Conservation (phyloP, 2,888 invertebrate species). For the Zaprionus lineosus region DNA sequence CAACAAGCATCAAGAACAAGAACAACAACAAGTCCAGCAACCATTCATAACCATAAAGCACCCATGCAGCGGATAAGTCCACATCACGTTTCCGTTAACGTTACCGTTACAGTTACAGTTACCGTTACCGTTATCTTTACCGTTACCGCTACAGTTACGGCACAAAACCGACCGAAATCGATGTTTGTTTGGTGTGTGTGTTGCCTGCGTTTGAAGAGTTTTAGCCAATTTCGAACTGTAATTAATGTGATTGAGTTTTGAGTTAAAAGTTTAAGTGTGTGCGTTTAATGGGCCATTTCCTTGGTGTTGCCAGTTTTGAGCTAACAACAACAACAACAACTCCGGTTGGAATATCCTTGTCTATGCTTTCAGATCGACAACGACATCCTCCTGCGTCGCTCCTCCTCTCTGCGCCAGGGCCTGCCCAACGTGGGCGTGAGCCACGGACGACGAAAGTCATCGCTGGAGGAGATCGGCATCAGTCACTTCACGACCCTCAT, state of each 20-base stretch:
- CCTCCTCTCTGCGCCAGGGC: constrained; percentile 93
- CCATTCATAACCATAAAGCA: constrained; percentile 54
- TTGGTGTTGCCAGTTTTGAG: not conserved
- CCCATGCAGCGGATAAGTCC: constrained; percentile 53
- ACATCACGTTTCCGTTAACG: constrained; percentile 33
- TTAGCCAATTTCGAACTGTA: constrained; percentile 63
- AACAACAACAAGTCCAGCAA: constrained; percentile 29
- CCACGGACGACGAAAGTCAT: constrained; percentile 88
- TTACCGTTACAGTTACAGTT: constrained; percentile 21
- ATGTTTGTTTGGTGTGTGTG: constrained; percentile 44
- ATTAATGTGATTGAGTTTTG: constrained; percentile 46
- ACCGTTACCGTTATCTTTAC: constrained; percentile 13
- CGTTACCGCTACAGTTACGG: constrained; percentile 21
- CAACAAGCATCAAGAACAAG: constrained; percentile 19
- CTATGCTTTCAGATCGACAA: constrained; percentile 85
- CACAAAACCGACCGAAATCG: no score
- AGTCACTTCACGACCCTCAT: constrained; percentile 89
- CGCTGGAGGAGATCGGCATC: constrained; percentile 92
- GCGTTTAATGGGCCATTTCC: constrained; percentile 18
- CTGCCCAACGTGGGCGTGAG: constrained; percentile 86
- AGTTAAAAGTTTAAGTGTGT: no score
- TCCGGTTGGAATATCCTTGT: constrained; percentile 30
- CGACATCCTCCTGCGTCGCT: constrained; percentile 91
- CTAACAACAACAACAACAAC: constrained; percentile 40
- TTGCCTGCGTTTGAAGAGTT: constrained; percentile 25